Percentiles rank a stretch among this genome's conserved stretches.
These are phyloP conservation scores for Halocynthia aurantium DNA, from an alignment of 23 tunicate species.

Conservation along the genomic window DNA sequence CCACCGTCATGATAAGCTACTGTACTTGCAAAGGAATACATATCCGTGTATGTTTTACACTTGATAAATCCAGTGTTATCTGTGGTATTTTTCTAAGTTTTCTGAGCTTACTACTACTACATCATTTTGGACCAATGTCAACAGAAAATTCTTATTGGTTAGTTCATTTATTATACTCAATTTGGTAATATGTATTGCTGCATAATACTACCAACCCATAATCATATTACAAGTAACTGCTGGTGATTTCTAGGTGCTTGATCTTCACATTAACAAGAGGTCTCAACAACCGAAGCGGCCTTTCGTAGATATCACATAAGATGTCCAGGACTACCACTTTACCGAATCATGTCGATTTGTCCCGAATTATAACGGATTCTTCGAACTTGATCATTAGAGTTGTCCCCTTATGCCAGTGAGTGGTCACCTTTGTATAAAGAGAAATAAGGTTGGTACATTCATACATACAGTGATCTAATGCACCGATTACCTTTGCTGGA, in stretches of 20 bases:
- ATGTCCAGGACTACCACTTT: not conserved
- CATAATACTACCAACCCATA: not conserved
- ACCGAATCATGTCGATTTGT: conserved; percentile 29
- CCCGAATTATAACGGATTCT: conserved; percentile 77
- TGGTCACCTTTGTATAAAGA: conserved; percentile 50
- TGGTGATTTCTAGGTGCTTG: no score
- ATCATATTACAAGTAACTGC: no score
- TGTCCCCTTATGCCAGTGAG: conserved; percentile 99
- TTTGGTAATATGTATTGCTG: not conserved
- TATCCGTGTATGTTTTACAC: no score
- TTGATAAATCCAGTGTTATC: no score
- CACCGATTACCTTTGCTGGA: conserved; percentile 70
- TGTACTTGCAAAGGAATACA: no score
- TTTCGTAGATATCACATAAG: not conserved
- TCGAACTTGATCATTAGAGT: conserved; percentile 98
- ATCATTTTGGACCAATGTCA: no score
- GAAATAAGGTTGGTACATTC: not conserved
- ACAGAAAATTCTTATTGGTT: no score
- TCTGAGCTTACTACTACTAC: no score
- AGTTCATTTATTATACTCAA: not conserved
- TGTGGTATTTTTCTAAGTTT: no score
- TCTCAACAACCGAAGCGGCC: not conserved
- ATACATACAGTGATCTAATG: not conserved
- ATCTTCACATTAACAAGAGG: no score
- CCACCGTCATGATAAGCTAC: no score